phyloP scores from a whole-genome alignment of 2,113 vertebrate species.

The Oreocharis arfaki region DNA sequence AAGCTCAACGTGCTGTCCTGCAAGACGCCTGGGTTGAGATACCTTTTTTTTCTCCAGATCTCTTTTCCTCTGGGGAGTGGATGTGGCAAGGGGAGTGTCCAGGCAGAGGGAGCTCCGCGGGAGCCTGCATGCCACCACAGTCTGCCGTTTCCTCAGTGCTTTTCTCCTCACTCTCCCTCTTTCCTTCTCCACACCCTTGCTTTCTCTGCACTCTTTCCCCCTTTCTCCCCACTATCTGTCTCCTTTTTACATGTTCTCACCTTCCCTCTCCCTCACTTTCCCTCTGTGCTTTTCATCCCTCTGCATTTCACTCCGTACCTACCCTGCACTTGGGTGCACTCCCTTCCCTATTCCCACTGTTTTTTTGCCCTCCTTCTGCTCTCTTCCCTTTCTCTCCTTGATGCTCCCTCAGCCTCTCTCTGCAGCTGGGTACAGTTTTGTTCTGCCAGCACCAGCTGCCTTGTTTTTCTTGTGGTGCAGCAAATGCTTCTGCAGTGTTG shows the following conservation, averaged over 20 bases:
- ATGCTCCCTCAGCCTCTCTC: not conserved
- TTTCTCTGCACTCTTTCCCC: not conserved
- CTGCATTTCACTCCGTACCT: rapidly evolving
- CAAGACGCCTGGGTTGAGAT: not conserved
- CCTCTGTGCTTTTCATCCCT: not conserved
- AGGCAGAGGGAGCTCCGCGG: rapidly evolving
- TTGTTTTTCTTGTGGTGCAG: not conserved
- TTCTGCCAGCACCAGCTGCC: not conserved
- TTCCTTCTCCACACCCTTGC: rapidly evolving
- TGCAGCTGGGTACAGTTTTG: not conserved
- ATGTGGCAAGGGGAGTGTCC: not conserved
- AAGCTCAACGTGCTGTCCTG: not conserved
- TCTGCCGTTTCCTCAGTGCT: not conserved
- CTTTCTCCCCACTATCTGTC: not conserved
- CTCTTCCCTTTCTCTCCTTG: not conserved
- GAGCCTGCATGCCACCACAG: rapidly evolving
- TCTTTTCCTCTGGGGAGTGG: not conserved
- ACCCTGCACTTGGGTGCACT: rapidly evolving
- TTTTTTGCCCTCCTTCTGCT: not conserved
- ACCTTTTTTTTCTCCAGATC: not conserved
- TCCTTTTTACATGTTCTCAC: rapidly evolving
- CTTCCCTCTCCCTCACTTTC: not conserved
- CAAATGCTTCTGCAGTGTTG: not conserved
- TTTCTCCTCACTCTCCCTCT: not conserved
- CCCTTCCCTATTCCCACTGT: not conserved